phyloP scores from a whole-genome alignment of 2,113 vertebrate genomes.

The Monopterus albus region DNA sequence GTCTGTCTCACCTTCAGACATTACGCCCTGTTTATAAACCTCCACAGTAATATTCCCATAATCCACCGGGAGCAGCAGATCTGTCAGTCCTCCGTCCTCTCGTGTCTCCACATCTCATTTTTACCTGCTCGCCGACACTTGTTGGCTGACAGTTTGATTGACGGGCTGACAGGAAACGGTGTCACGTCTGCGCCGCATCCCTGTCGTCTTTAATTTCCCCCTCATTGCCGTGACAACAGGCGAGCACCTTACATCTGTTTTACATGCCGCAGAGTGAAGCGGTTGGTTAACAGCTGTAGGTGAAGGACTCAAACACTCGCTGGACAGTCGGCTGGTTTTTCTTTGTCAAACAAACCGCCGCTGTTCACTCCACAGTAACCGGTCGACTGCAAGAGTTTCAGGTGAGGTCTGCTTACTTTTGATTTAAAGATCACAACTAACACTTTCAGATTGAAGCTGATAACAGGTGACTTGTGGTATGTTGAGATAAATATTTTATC shows the following conservation, averaged over 20 bases:
- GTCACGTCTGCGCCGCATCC: constrained; percentile 23
- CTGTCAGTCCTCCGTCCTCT: constrained; percentile 20
- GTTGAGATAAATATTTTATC: no score
- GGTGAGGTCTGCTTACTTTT: no score
- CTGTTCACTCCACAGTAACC: not conserved
- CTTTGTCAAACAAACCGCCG: not conserved
- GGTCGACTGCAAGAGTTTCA: no score
- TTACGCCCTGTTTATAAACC: constrained; percentile 7
- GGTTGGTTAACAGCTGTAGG: constrained; percentile 26
- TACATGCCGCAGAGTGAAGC: not conserved
- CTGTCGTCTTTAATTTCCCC: constrained; percentile 71
- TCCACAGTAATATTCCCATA: constrained; percentile 18
- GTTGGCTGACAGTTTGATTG: constrained; percentile 68
- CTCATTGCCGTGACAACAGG: constrained; percentile 52
- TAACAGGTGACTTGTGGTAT: no score
- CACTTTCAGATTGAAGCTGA: no score
- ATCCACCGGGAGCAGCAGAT: constrained; percentile 7
- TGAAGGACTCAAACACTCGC: constrained; percentile 15
- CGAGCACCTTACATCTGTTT: constrained; percentile 53
- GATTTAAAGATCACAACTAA: no score
- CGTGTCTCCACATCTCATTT: constrained; percentile 28
- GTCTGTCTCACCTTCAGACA: not conserved
- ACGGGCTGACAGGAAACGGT: constrained; percentile 59
- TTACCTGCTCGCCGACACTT: constrained; percentile 55
- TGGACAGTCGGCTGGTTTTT: no score